Evolutionary conservation across 2,888 invertebrate genomes (phyloP).

Genomic region (Oscheius onirici): DNA sequence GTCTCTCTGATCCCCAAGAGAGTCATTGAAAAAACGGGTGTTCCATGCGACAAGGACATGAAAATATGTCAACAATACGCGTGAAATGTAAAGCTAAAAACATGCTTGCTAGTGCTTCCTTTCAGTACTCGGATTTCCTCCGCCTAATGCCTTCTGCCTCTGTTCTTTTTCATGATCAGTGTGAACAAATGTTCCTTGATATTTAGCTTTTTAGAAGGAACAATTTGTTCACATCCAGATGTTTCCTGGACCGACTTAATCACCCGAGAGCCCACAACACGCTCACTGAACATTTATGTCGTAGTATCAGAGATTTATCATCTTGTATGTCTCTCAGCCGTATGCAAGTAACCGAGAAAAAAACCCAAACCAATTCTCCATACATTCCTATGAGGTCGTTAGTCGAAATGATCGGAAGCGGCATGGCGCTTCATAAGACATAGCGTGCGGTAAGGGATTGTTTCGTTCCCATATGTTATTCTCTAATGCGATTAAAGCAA

Average conservation of each 20-base stretch:
- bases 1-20: too few relatives aligned
- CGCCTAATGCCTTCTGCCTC: conserved; percentile 6
- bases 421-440: conserved; percentile 17
- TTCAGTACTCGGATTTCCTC: conserved; percentile 14
- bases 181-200: conserved; percentile 3
- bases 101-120: not conserved
- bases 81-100: not conserved
- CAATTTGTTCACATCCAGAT: conserved; percentile 27
- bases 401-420: conserved; percentile 26
- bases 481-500: conserved; percentile 21
- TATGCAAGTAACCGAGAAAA: not conserved
- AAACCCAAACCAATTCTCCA: not conserved
- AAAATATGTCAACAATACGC: not conserved
- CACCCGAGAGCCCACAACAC: conserved; percentile 29
- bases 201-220: conserved; percentile 16
- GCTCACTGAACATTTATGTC: not conserved
- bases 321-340: too few relatives aligned
- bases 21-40: too few relatives aligned
- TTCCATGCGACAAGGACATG: too few relatives aligned
- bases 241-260: conserved; percentile 15
- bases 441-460: conserved; percentile 26
- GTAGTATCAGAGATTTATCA: too few relatives aligned
- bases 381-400: conserved; percentile 1
- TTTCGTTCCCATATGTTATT: conserved; percentile 30
- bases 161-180: not conserved